Evolutionary conservation across 2,797 vertebrate species (phyloP).

Genomic region (Sebastes iracundus): DNA sequence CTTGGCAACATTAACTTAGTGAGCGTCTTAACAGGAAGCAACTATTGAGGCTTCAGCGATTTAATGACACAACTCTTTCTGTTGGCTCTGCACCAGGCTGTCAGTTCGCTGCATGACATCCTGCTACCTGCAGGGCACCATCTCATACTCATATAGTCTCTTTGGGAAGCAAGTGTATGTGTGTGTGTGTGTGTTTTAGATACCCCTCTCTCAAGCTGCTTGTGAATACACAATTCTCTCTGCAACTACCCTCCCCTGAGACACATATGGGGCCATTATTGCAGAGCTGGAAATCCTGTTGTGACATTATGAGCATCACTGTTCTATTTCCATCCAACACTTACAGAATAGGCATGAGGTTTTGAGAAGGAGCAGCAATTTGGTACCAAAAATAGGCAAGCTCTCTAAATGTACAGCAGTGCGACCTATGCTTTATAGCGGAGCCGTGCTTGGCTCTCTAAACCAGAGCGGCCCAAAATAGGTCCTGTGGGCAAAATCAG

Average conservation of each 20-base stretch:
- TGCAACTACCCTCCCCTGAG: not conserved
- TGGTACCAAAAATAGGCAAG: slow-evolving; percentile 12
- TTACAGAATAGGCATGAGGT: slow-evolving; percentile 7
- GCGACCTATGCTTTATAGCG: slow-evolving; percentile 36
- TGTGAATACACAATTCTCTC: slow-evolving; percentile 12
- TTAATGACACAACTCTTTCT: slow-evolving; percentile 48
- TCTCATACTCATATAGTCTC: slow-evolving; percentile 37
- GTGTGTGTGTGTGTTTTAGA: slow-evolving; percentile 1
- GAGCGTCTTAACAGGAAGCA: slow-evolving; percentile 54
- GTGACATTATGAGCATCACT: slow-evolving; percentile 9
- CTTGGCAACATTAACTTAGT: slow-evolving; percentile 64
- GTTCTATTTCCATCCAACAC: slow-evolving; percentile 9
- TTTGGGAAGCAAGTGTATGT: slow-evolving; percentile 21
- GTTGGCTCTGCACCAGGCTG: slow-evolving; percentile 28
- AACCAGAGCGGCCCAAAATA: slow-evolving; percentile 55
- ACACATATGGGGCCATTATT: not conserved
- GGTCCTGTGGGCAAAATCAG: slow-evolving; percentile 59
- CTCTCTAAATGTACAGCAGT: slow-evolving; percentile 37
- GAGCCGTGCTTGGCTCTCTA: slow-evolving; percentile 24
- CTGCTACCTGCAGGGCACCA: slow-evolving; percentile 55
- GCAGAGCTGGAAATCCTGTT: slow-evolving; percentile 28
- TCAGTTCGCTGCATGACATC: slow-evolving; percentile 32
- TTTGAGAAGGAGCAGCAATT: slow-evolving; percentile 14
- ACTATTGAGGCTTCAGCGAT: slow-evolving; percentile 51
- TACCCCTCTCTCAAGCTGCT: not conserved